Evolutionary conservation across 2,113 vertebrate genomes (phyloP).

Genomic region (Odontophorus gujanensis): DNA sequence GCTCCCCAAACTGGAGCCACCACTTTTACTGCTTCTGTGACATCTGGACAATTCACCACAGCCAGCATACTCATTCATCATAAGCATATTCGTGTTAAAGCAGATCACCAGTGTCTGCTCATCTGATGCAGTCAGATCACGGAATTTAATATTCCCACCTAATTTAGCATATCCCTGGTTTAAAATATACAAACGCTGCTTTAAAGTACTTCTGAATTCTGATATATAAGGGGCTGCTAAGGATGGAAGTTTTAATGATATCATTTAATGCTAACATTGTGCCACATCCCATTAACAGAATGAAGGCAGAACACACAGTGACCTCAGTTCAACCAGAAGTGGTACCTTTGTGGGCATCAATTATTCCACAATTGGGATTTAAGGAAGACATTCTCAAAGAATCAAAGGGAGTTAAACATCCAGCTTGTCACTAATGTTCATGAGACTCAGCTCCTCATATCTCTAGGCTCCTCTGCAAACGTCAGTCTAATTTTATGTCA

Average conservation of each 20-base stretch:
- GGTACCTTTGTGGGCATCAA: not conserved
- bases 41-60: not conserved
- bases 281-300: constrained; percentile 19
- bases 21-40: not conserved
- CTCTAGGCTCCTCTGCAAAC: constrained; percentile 27
- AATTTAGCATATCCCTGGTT: not conserved
- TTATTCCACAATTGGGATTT: constrained; percentile 31
- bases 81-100: not conserved
- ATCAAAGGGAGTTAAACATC: constrained; percentile 6
- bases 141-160: not conserved
- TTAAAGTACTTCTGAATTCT: not conserved
- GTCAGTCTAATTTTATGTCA: not conserved
- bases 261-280: not conserved
- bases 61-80: not conserved
- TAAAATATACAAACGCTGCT: not conserved
- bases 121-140: not conserved
- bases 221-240: not conserved
- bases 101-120: not conserved
- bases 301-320: not conserved
- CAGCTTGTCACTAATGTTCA: not conserved
- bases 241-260: not conserved
- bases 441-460: not conserved
- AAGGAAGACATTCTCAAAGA: not conserved
- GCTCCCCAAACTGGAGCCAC: not conserved
- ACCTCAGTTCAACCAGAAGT: not conserved